phyloP scores from a whole-genome alignment of 2,113 vertebrate genomes.

The Mungos mungo region DNA sequence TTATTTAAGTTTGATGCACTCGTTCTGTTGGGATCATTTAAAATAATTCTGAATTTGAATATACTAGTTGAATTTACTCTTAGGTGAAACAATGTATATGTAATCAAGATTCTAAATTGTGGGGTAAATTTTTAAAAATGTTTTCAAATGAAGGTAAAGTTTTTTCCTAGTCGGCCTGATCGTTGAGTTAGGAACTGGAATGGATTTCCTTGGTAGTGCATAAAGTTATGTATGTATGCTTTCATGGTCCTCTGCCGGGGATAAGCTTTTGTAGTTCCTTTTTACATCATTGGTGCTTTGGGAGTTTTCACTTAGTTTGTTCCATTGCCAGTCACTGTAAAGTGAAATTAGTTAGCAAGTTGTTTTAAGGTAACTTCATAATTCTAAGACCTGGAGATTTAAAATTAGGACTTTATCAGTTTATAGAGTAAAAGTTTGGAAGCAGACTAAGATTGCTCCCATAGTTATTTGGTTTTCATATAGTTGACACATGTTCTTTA shows the following conservation, averaged over 20 bases:
- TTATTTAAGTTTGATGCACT: not conserved
- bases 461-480: not conserved
- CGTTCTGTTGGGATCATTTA: not conserved
- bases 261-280: slow-evolving; percentile 16
- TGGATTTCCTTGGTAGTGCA: not conserved
- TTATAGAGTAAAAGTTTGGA: not conserved
- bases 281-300: not conserved
- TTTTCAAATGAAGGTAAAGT: not conserved
- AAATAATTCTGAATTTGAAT: not conserved
- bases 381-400: not conserved
- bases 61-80: not conserved
- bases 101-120: not conserved
- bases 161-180: not conserved
- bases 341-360: not conserved
- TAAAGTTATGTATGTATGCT: not conserved
- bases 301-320: not conserved
- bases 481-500: not conserved
- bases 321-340: not conserved
- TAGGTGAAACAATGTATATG: not conserved
- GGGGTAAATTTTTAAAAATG: not conserved
- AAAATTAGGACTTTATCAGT: not conserved
- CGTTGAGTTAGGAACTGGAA: not conserved
- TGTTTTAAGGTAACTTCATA: not conserved
- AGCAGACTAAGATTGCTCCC: not conserved
- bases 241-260: not conserved